Conservation (phyloP, 2,797 vertebrate genomes). For the Bufotes viridis region DNA sequence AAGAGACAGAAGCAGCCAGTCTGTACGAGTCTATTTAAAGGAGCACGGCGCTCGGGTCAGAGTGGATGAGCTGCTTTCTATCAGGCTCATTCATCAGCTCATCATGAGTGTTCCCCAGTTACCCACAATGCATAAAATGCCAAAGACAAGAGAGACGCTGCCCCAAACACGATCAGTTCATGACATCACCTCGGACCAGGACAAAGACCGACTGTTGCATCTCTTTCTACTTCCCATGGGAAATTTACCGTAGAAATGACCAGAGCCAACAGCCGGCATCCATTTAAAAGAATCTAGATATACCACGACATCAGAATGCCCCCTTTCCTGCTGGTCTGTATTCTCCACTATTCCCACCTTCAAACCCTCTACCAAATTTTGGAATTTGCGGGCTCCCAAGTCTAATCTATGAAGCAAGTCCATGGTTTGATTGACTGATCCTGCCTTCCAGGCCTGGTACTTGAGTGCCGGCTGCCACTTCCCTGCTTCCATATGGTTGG, state of each 20-base stretch:
- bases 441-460: too few relatives aligned
- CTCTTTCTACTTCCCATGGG: not conserved
- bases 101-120: slow-evolving; percentile 13
- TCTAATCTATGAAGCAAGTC: too few relatives aligned
- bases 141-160: not conserved
- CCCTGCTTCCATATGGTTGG: not conserved
- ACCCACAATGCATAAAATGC: not conserved
- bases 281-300: not conserved
- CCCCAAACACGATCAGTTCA: not conserved
- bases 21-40: slow-evolving; percentile 31
- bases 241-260: not conserved
- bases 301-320: not conserved
- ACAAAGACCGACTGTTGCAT: not conserved
- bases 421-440: too few relatives aligned
- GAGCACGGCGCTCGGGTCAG: not conserved
- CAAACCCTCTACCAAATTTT: too few relatives aligned
- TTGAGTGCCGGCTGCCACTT: not conserved
- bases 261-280: not conserved
- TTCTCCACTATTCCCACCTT: not conserved
- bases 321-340: not conserved
- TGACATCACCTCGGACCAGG: not conserved
- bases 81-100: slow-evolving; percentile 14
- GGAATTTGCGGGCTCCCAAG: too few relatives aligned
- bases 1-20: not conserved
- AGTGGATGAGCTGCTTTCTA: not conserved